Percentiles rank a stretch among this genome's conserved stretches.
phyloP scores from a whole-genome alignment of 2,113 vertebrate species.

The Peucedramus taeniatus region DNA sequence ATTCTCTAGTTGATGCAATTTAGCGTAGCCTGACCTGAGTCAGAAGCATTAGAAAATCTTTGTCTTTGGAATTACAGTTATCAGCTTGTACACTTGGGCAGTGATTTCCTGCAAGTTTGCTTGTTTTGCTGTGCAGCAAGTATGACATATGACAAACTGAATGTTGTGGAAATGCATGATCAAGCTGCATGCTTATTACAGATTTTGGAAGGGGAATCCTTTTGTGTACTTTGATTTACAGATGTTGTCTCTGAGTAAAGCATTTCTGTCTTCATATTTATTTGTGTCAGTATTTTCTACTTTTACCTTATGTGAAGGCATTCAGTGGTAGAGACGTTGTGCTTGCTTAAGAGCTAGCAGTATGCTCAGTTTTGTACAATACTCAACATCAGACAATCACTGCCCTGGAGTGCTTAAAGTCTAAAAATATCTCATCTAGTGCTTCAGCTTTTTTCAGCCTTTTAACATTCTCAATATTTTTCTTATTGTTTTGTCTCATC shows the following conservation, averaged over 20 bases:
- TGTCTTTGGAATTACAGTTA: background rate
- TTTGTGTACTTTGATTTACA: background rate
- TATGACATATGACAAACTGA: background rate
- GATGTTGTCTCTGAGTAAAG: background rate
- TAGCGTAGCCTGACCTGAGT: background rate
- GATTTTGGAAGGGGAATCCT: background rate
- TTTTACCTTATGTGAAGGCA: background rate
- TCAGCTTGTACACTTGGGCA: background rate
- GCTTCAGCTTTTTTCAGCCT: background rate
- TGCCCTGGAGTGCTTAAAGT: background rate
- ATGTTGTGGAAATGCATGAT: background rate
- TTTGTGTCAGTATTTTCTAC: background rate
- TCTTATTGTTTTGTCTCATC: background rate
- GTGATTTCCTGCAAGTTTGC: background rate
- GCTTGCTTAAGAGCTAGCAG: background rate
- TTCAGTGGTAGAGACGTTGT: background rate
- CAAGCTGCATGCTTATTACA: background rate
- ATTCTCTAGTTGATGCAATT: background rate
- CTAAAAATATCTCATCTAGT: slow-evolving; percentile 20
- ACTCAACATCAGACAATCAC: background rate
- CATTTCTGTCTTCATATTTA: background rate
- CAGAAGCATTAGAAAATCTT: background rate
- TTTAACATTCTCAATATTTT: background rate
- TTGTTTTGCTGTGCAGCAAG: background rate
- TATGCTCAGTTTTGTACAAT: background rate